Evolutionary conservation across 2,113 vertebrate species (phyloP), one percentile per base, ranked within the genome.

Genomic region (Proterorhinus semilunaris): DNA sequence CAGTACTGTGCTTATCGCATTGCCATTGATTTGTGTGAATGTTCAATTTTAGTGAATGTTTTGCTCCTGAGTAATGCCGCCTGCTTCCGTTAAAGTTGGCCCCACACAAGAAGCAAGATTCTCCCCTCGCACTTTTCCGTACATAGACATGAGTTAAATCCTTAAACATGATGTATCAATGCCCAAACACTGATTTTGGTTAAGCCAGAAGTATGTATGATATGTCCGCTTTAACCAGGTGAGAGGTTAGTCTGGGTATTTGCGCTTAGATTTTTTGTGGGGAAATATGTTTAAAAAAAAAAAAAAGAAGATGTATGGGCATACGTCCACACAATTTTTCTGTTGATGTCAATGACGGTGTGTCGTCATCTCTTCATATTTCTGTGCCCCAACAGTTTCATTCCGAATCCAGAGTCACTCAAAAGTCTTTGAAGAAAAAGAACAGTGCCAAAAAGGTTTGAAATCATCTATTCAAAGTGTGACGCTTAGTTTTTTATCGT

Each of bases 341-440:
- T 86, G 88, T 90, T 85, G 77, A 84, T 79, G 88, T 91, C 88
- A 75, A 85, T 54, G 72, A 79, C 82, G 72, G 79, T 84, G n/a
- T n/a, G n/a, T 79, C 80, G 79, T 90, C 87, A 86, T 84, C 84
- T 70, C 84, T 70, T 87, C 78, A 76, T 83, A 81, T 86, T 78
- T 85, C 76, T 78, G 79, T 61, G 70, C 67, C 76, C 82, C 16
- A 69, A 77, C 50, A 10, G 51, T 85, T 83, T 76, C 65, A 76
- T 82, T 68, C 36, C 52, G 11, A 67, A 76, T 72, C 48, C 7
- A 53, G n/a, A 16, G 74, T 84, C 80, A 27, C 76, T 79, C 71
- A 54, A 74, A 79, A 79, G 76, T 79, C 71, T 77, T 69, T 69
- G 75, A 53, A 71, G 59, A 45, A 74, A 68, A 16, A 74, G 62